Evolutionary conservation across 2,797 vertebrate genomes (phyloP).

Genomic region (Karalla daura): DNA sequence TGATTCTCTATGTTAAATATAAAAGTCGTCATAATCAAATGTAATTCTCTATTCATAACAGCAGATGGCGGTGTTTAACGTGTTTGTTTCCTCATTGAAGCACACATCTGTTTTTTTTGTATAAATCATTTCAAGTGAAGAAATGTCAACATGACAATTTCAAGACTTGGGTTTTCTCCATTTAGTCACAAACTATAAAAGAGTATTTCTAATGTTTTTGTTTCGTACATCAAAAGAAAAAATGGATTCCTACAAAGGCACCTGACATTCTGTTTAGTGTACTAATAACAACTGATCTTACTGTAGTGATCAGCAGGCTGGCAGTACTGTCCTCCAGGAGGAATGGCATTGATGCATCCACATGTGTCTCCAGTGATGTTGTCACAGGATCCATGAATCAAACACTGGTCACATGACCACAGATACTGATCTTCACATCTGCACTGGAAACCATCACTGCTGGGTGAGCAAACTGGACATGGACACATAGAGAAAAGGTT

Average conservation of each 20-base stretch:
- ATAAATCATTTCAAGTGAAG: no score
- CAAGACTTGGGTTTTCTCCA: no score
- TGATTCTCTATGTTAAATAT: not conserved
- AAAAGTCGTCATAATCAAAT: no score
- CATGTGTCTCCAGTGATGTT: not conserved
- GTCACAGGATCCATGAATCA: not conserved
- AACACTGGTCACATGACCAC: constrained; percentile 8
- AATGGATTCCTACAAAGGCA: not conserved
- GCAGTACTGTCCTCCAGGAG: not conserved
- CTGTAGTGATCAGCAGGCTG: constrained; percentile 25
- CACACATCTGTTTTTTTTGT: no score
- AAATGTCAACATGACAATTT: no score
- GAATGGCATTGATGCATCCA: constrained; percentile 2
- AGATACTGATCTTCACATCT: constrained; percentile 37
- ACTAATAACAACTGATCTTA: constrained; percentile 5
- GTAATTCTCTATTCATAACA: no score
- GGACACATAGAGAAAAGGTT: not conserved
- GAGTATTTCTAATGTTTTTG: no score
- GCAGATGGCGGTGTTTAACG: no score
- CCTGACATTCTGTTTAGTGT: not conserved
- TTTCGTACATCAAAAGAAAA: not conserved
- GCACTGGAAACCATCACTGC: constrained; percentile 26
- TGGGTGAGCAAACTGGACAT: constrained; percentile 13
- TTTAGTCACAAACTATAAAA: no score
- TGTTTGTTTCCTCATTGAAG: no score